Conservation (phyloP, 1,140 invertebrate species). For the Tribolium madens region DNA sequence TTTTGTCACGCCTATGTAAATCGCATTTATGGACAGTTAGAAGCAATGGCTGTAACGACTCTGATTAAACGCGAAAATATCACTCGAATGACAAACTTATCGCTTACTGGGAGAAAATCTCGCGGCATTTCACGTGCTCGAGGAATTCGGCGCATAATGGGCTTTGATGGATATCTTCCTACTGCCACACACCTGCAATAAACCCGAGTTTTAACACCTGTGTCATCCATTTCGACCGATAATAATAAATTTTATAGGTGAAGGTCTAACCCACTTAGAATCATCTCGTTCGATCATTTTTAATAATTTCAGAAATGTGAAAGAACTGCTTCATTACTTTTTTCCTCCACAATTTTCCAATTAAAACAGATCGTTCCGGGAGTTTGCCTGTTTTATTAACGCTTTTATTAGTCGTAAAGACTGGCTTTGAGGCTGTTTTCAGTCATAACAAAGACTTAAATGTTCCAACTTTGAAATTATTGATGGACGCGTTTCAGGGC, state of each 20-base stretch:
- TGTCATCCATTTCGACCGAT: not conserved
- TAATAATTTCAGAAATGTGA: slow-evolving; percentile 31
- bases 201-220: slow-evolving; percentile 7
- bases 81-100: slow-evolving; percentile 17
- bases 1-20: slow-evolving; percentile 36
- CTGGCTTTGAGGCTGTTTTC: not conserved
- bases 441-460: not conserved
- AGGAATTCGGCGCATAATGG: not conserved
- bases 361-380: not conserved
- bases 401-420: not conserved
- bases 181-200: not conserved
- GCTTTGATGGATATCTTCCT: slow-evolving; percentile 13
- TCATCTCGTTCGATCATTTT: not conserved
- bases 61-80: slow-evolving; percentile 32
- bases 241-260: slow-evolving; percentile 23
- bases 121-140: not conserved
- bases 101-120: not conserved
- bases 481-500: not conserved
- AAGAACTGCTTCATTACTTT: slow-evolving; percentile 3
- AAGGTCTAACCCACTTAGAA: slow-evolving; percentile 10
- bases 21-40: slow-evolving; percentile 31
- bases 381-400: not conserved
- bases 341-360: slow-evolving; percentile 4
- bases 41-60: slow-evolving; percentile 34
- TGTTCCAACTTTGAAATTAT: not conserved